Evolutionary conservation across 2,113 vertebrate genomes (phyloP), one percentile per base, ranked within the genome.

Genomic region (Solenodon paradoxus): DNA sequence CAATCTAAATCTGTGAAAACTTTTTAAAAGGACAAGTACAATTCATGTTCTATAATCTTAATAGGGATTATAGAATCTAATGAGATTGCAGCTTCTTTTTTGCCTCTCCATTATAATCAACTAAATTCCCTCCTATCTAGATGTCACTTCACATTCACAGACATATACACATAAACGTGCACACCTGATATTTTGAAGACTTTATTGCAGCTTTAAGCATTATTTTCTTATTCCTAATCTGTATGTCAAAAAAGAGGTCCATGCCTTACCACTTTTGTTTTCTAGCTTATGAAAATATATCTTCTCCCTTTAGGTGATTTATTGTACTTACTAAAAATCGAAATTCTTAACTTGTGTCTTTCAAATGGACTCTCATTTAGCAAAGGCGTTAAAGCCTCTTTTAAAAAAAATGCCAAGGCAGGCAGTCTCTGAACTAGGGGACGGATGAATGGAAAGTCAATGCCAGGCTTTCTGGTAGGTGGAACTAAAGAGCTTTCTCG

Each of bases 51-150:
- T 90, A 22, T 77, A 40, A 82, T 83, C 51, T 83, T 83, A 53
- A 63, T 78, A 59, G 35, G 71, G 24, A 74, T 35, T 51, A 1
- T 68, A 2, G 66, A 35, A 19, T 83, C n/a, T n/a, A n/a, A n/a
- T n/a, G n/a, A n/a, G n/a, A 38, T 49, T 59, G 6, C 19, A 55
- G 11, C 53, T 63, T 40, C 51, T 49, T 79, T 92, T 93, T 82
- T 51, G 49, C 26, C 3, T 80, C n/a, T 83, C 24, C 32, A 10
- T 59, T 75, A 32, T 77, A 19, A 26, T 55, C 92, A 49, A 86
- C 79, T 87, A 40, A 96, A 90, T 78, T 71, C 28, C n/a, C 53
- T 95, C 80, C 80, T 95, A 75, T 92, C 85, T 90, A 32, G n/a
- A n/a, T n/a, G n/a, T n/a, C n/a, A n/a, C n/a, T n/a, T n/a, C 38